phyloP scores from a whole-genome alignment of 2,797 vertebrate species.

The Platyrinchus mystaceus region DNA sequence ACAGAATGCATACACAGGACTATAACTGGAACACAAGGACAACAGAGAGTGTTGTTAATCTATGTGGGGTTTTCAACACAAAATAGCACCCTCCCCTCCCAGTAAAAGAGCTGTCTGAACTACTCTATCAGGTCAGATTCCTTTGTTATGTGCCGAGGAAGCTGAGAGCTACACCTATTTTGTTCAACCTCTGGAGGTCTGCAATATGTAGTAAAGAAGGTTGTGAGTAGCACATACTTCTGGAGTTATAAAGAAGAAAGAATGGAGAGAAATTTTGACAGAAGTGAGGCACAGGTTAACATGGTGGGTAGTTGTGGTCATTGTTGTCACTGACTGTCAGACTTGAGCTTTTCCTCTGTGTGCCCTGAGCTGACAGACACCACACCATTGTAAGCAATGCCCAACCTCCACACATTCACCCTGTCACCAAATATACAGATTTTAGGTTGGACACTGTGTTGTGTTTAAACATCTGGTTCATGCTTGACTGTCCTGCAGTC shows the following conservation, averaged over 20 bases:
- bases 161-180: rapidly evolving
- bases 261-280: neutral
- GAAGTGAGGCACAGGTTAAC: neutral
- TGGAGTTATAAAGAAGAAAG: neutral
- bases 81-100: neutral
- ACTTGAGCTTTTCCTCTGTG: neutral
- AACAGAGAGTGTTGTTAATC: neutral
- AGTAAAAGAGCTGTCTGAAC: neutral
- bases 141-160: neutral
- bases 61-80: neutral
- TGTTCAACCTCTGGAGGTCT: neutral
- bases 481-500: neutral
- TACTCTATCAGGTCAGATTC: neutral
- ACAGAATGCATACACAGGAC: constrained; percentile 94
- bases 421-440: neutral
- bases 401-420: rapidly evolving
- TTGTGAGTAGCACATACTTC: neutral
- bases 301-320: neutral
- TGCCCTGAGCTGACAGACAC: neutral
- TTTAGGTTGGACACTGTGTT: neutral
- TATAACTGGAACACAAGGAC: constrained; percentile 80
- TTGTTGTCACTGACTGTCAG: neutral
- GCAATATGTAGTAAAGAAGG: neutral
- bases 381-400: neutral
- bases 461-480: neutral